Percentiles rank a stretch among this genome's conserved stretches.
phyloP scores from a whole-genome alignment of 2,113 vertebrate genomes.

The Tetraodon nigroviridis region DNA sequence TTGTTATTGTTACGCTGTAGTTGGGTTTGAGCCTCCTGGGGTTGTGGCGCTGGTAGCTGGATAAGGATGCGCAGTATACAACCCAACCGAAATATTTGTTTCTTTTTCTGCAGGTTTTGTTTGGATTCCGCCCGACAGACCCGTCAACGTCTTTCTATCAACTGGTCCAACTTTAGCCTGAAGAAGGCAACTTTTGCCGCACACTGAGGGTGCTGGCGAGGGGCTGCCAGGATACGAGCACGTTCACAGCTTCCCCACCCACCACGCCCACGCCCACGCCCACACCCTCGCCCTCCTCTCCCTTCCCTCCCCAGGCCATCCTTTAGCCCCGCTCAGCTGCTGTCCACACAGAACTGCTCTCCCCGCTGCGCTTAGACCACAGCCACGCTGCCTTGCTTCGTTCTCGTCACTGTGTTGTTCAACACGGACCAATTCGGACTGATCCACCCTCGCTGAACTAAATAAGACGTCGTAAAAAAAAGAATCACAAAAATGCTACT shows the following conservation, averaged over 20 bases:
- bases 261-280: slow-evolving; percentile 57
- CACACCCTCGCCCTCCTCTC: slow-evolving; percentile 66
- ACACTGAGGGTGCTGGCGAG: slow-evolving; percentile 77
- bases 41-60: no score
- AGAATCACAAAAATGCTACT: slow-evolving; percentile 72
- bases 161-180: slow-evolving; percentile 99
- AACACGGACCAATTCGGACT: slow-evolving; percentile 75
- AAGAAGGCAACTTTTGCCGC: slow-evolving; percentile 96
- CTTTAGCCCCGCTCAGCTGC: slow-evolving; percentile 31
- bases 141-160: slow-evolving; percentile 95
- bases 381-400: slow-evolving; percentile 82
- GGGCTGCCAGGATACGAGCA: slow-evolving; percentile 72
- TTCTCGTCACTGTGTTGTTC: slow-evolving; percentile 78
- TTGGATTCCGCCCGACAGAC: slow-evolving; percentile 96
- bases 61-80: no score
- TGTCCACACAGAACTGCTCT: slow-evolving; percentile 55
- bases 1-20: background rate
- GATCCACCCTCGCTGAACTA: slow-evolving; percentile 78
- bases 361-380: slow-evolving; percentile 80
- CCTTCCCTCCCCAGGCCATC: slow-evolving; percentile 48
- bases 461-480: slow-evolving; percentile 53
- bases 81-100: background rate
- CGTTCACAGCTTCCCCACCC: slow-evolving; percentile 59
- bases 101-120: slow-evolving; percentile 81
- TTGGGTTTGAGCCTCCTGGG: no score